These are phyloP conservation scores for Neogale vison DNA, from an alignment of 2,113 vertebrate genomes.

Conservation along the genomic window DNA sequence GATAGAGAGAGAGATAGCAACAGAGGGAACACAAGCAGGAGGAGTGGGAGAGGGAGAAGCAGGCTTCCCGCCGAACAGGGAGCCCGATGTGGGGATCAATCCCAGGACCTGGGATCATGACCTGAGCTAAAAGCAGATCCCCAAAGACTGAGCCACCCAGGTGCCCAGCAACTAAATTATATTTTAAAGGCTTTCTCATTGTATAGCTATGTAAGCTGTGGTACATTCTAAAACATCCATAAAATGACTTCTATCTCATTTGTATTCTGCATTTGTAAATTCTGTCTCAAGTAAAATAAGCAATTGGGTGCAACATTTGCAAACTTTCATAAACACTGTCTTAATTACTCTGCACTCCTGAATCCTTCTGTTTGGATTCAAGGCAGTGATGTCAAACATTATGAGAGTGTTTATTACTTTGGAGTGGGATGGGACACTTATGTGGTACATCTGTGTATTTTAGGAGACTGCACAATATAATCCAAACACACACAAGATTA, in stretches of 20 bases:
- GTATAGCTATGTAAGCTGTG: constrained; percentile 10
- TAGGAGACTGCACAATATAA: background rate
- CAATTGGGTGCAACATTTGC: constrained; percentile 65
- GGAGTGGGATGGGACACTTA: constrained; percentile 38
- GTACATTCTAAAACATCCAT: constrained; percentile 31
- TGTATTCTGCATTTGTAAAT: constrained; percentile 70
- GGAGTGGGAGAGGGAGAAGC: no score
- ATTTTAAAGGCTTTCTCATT: background rate
- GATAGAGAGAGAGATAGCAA: no score
- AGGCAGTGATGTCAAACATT: constrained; percentile 62
- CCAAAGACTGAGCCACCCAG: no score
- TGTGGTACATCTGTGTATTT: constrained; percentile 32
- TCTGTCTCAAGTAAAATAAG: constrained; percentile 70
- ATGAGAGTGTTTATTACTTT: constrained; percentile 63
- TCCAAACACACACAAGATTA: background rate
- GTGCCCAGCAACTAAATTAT: background rate
- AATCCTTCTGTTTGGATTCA: constrained; percentile 63
- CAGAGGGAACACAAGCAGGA: no score
- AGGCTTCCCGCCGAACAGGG: no score
- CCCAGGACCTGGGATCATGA: no score
- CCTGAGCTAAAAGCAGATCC: no score
- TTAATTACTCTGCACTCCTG: constrained; percentile 54
- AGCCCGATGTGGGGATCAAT: no score
- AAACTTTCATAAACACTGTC: constrained; percentile 69
- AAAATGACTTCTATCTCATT: constrained; percentile 65